Evolutionary conservation across 2,888 invertebrate species (phyloP).

Genomic region (Griposia aprilina): DNA sequence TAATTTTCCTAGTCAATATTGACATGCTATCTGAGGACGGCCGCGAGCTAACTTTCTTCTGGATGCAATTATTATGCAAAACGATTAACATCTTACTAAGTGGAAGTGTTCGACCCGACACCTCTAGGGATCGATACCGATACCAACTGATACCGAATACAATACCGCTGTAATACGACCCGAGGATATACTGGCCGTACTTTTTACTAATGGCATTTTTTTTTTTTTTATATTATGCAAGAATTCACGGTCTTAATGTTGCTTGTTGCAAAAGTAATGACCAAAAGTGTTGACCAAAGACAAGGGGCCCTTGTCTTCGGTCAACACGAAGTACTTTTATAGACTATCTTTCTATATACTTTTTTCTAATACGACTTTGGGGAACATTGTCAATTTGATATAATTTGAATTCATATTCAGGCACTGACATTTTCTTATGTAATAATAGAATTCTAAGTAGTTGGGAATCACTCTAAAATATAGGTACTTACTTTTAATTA

Average conservation of each 20-base stretch:
- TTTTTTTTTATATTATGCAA: conserved; percentile 16
- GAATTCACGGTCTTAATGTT: background rate
- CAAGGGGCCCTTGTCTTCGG: background rate
- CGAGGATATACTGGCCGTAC: conserved; percentile 27
- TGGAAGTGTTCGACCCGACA: conserved; percentile 74
- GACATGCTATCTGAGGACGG: conserved; percentile 64
- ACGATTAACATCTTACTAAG: conserved; percentile 85
- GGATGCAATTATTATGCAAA: conserved; percentile 87
- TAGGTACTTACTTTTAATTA: background rate
- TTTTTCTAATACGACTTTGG: too few species aligned
- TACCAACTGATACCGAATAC: conserved; percentile 64
- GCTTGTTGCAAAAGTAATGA: background rate
- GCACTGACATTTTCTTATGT: background rate
- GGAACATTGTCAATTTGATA: background rate
- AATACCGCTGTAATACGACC: conserved; percentile 68
- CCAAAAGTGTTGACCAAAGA: too few species aligned
- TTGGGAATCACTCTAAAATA: background rate
- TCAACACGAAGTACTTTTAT: background rate
- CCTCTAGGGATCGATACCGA: conserved; percentile 74
- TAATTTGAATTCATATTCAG: background rate
- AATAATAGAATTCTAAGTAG: background rate
- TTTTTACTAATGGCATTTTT: conserved; percentile 28
- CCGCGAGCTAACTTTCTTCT: conserved; percentile 65
- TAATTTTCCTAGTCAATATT: conserved; percentile 55
- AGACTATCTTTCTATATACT: too few species aligned